These are phyloP conservation scores for Drosophila azteca DNA, from an alignment of 1,140 invertebrate species.

Conservation along the genomic window DNA sequence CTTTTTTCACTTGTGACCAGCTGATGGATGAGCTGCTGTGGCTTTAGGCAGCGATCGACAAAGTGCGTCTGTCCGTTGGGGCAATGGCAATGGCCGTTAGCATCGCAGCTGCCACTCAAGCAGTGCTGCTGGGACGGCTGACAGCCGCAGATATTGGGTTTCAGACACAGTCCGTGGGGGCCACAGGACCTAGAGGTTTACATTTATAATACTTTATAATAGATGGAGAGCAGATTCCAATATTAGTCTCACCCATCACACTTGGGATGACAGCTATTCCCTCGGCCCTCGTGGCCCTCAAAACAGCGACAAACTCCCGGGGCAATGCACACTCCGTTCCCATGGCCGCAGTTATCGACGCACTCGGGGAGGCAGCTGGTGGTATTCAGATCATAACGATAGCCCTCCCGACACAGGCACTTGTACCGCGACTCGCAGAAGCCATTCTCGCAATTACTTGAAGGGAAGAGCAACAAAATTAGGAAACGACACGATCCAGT, in stretches of 20 bases:
- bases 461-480: not conserved
- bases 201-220: not conserved
- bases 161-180: conserved; percentile 61
- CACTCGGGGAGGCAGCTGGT: conserved; percentile 76
- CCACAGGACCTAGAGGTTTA: conserved; percentile 60
- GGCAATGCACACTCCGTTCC: conserved; percentile 84
- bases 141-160: conserved; percentile 72
- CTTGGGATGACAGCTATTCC: conserved; percentile 59
- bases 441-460: conserved; percentile 85
- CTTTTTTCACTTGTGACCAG: conserved; percentile 34
- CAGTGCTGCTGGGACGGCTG: conserved; percentile 48
- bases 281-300: conserved; percentile 84
- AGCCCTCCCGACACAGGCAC: conserved; percentile 86
- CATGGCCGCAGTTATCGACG: conserved; percentile 76
- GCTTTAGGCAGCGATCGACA: conserved; percentile 59
- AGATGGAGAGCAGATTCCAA: not conserved
- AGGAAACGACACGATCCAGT: not conserved
- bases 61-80: conserved; percentile 52
- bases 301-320: conserved; percentile 86
- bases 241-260: conserved; percentile 51
- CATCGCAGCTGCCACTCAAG: conserved; percentile 51
- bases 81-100: conserved; percentile 57
- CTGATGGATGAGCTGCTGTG: conserved; percentile 13
- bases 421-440: conserved; percentile 85
- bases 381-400: conserved; percentile 84